Percentiles rank a stretch among this genome's conserved stretches.
These are phyloP conservation scores for Poeciliopsis turneri DNA, from an alignment of 2,797 vertebrate species.

Conservation along the genomic window DNA sequence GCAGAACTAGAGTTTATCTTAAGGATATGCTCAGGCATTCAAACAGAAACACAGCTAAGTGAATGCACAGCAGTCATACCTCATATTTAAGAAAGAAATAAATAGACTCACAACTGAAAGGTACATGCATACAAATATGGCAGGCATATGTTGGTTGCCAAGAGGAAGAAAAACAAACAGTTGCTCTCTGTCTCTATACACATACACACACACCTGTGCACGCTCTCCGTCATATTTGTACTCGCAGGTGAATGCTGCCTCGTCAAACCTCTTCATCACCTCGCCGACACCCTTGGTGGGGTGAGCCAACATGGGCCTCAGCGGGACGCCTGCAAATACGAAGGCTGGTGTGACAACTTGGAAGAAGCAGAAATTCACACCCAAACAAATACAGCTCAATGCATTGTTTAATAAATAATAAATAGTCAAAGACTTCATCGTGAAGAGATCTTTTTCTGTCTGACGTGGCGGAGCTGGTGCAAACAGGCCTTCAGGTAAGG, in stretches of 20 bases:
- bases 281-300: conserved; percentile 89
- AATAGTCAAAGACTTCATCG: conserved; percentile 27
- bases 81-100: conserved; percentile 40
- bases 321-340: conserved; percentile 80
- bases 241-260: conserved; percentile 91
- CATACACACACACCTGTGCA: conserved; percentile 80
- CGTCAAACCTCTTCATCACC: conserved; percentile 91
- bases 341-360: neutral
- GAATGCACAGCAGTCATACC: conserved; percentile 38
- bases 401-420: conserved; percentile 36
- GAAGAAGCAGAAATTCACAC: neutral
- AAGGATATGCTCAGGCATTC: conserved; percentile 30
- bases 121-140: conserved; percentile 56
- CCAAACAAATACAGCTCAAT: neutral
- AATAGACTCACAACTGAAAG: conserved; percentile 52
- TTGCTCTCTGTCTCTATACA: conserved; percentile 31
- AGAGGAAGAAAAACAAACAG: conserved; percentile 42
- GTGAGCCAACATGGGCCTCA: conserved; percentile 93
- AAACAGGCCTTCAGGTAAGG: conserved; percentile 25
- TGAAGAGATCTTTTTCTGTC: neutral
- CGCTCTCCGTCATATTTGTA: conserved; percentile 94
- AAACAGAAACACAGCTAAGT: conserved; percentile 14
- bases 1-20: conserved; percentile 59
- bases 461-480: neutral
- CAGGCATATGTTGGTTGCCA: conserved; percentile 52